Evolutionary conservation across 2,113 vertebrate species (phyloP).

Genomic region (Chaetorhynchus papuensis): DNA sequence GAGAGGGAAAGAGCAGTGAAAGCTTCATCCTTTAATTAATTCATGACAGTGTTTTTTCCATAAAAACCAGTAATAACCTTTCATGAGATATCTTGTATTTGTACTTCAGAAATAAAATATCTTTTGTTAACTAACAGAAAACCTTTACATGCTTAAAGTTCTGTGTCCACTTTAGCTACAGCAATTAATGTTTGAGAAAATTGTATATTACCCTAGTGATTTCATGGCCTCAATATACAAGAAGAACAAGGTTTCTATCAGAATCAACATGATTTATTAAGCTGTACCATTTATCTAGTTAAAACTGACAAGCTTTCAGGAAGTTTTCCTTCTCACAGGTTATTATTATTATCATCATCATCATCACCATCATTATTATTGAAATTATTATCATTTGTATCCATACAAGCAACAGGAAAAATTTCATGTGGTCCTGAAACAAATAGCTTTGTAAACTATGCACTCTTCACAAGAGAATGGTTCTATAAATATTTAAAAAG

Average conservation of each 20-base stretch:
- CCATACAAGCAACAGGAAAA: not conserved
- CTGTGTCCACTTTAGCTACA: not conserved
- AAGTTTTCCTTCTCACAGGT: not conserved
- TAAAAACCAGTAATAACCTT: not conserved
- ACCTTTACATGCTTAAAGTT: not conserved
- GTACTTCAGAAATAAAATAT: not conserved
- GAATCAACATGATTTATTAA: not conserved
- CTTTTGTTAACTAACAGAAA: not conserved
- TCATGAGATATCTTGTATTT: not conserved
- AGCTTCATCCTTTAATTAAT: not conserved
- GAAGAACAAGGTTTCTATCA: not conserved
- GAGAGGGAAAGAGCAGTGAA: not conserved
- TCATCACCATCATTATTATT: not conserved
- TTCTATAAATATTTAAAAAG: not conserved
- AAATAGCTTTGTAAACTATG: not conserved
- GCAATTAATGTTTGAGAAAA: not conserved
- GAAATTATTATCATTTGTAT: not conserved
- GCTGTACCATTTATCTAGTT: not conserved
- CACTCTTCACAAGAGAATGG: not conserved
- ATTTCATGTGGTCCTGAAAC: not conserved
- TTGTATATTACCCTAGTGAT: not conserved
- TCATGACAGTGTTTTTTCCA: not conserved
- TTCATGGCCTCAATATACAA: not conserved
- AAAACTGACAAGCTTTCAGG: not conserved
- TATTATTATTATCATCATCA: not conserved